Evolutionary conservation across 2,113 vertebrate species (phyloP).

Genomic region (Hippotragus niger): DNA sequence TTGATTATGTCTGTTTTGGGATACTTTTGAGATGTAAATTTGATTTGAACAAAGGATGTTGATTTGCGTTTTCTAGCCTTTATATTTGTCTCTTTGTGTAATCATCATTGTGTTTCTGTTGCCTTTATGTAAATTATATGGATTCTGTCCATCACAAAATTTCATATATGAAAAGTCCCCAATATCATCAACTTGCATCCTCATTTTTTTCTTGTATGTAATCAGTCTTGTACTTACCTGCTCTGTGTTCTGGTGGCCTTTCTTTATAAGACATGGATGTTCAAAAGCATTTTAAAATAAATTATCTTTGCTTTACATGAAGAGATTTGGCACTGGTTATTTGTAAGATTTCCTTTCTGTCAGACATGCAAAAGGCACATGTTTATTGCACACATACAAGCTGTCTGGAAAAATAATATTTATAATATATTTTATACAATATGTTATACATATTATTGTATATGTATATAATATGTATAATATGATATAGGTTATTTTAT

Average conservation of each 20-base stretch:
- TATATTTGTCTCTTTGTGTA: conserved; percentile 51
- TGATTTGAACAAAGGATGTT: conserved; percentile 57
- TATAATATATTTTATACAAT: neutral
- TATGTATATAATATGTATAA: neutral
- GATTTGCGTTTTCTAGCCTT: conserved; percentile 65
- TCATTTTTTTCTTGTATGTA: neutral
- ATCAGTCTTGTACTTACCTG: neutral
- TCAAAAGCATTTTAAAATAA: neutral
- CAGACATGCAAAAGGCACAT: neutral
- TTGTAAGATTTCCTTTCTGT: neutral
- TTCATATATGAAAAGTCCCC: neutral
- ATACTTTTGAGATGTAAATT: conserved; percentile 72
- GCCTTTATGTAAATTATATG: conserved; percentile 44
- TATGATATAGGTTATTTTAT: neutral
- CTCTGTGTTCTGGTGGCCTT: neutral
- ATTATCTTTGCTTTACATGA: neutral
- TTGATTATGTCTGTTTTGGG: conserved; percentile 64
- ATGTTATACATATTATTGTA: neutral
- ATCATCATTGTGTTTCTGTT: conserved; percentile 53
- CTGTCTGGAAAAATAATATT: neutral
- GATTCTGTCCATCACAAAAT: conserved; percentile 8
- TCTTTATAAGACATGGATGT: neutral
- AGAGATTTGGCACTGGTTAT: neutral
- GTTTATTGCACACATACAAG: neutral
- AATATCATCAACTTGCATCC: neutral